These are phyloP conservation scores for Lasioglossum pauxillum DNA, from an alignment of 2,888 invertebrate genomes.

Conservation along the genomic window DNA sequence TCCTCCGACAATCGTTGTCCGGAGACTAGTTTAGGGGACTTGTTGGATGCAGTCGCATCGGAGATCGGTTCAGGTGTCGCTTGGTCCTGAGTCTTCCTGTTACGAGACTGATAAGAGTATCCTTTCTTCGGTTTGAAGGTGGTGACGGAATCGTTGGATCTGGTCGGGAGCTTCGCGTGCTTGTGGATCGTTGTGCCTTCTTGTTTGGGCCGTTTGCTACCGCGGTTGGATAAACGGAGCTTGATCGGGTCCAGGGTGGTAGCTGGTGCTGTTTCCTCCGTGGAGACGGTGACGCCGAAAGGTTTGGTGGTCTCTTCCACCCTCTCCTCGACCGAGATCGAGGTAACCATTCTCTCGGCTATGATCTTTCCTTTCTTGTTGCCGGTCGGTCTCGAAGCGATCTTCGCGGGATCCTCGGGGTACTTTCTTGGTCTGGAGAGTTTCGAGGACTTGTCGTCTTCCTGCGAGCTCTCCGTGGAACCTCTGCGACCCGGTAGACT, in stretches of 20 bases:
- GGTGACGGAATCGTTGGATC: constrained; percentile 10
- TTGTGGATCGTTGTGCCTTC: constrained; percentile 5
- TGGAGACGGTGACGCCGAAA: constrained; percentile 13
- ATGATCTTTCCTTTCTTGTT: constrained; percentile 58
- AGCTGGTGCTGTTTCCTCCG: constrained; percentile 40
- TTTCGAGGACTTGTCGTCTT: constrained; percentile 48
- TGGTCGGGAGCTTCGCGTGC: neutral
- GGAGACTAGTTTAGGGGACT: constrained; percentile 15
- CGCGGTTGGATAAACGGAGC: constrained; percentile 4
- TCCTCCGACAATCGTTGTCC: neutral
- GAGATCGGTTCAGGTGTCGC: neutral
- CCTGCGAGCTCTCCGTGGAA: constrained; percentile 25
- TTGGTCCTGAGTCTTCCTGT: constrained; percentile 27
- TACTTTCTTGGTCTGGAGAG: constrained; percentile 38
- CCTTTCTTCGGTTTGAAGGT: constrained; percentile 52
- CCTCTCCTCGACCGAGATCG: constrained; percentile 55
- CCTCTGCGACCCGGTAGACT: constrained; percentile 8
- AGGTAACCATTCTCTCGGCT: constrained; percentile 58
- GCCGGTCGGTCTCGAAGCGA: constrained; percentile 10
- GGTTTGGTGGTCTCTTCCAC: constrained; percentile 44
- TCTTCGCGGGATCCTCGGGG: constrained; percentile 24
- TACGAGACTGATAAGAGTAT: constrained; percentile 1
- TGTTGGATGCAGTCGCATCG: constrained; percentile 23
- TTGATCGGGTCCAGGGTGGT: constrained; percentile 47
- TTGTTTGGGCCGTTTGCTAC: constrained; percentile 40